Evolutionary conservation across 2,888 invertebrate genomes (phyloP), one percentile per base, ranked within the genome.

Genomic region (Scrobipalpa atriplicella): DNA sequence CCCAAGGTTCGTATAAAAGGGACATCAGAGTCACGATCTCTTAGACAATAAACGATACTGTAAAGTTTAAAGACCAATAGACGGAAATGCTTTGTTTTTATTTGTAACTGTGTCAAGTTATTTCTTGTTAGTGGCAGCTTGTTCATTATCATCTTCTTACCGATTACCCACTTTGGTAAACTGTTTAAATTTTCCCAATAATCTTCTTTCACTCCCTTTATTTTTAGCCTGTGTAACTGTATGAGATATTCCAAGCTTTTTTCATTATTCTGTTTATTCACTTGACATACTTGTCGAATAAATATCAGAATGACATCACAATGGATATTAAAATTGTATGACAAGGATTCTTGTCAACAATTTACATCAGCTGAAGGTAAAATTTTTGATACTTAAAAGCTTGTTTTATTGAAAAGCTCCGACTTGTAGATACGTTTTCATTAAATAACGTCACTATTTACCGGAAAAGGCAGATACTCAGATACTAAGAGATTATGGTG

Each of bases 11-110:
- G 16, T 51, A 54, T 65, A 62, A 39, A 62, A 67, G 67, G 67
- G 67, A 65, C 64, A 65, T 39, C n/a, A 52, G 8, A 54, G 65
- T 67, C 67, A 67, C 67, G 67, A 67, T 54, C 13, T 62, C 3
- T 10, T 52, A 56, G 54, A 56, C 54, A 43, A 62, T 41, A 61
- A 43, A 43, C 16, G n/a, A 9, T 38, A 58, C 36, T 8, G 38
- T 38, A 58, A 58, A 38, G 38, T 38, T 58, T 38, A 38, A 58
- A 58, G 38, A 16, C 29, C 16, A 1, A 52, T 21, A 5, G 29
- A 11, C 47, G 47, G 47, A 47, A 16, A 47, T 47, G n/a, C 7
- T 3, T 47, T 47, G 13, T 47, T 47, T 47, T 47, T n/a, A n/a
- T n/a, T 47, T 16, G 47, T 47, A 16, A 47, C 16, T 47, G 47